Conservation (phyloP, 2,797 vertebrate genomes). For the Chiroxiphia lanceolata region DNA sequence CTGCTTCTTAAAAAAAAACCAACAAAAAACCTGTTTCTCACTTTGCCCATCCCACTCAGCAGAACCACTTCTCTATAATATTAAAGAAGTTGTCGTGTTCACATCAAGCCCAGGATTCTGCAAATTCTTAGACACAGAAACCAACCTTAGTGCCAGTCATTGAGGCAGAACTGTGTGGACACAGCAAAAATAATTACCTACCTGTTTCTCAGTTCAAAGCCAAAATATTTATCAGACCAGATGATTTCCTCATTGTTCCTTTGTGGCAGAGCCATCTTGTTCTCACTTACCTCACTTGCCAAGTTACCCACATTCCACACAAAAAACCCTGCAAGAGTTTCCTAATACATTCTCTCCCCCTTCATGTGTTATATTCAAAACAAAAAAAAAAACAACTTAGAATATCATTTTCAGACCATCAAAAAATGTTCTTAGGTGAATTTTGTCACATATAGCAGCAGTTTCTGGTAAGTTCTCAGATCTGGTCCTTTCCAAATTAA, state of each 20-base stretch:
- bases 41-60: neutral
- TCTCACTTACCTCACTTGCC: neutral
- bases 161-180: neutral
- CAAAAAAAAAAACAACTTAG: neutral
- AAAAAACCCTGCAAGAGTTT: neutral
- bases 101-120: neutral
- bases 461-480: neutral
- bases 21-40: neutral
- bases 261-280: neutral
- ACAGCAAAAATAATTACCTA: neutral
- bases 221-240: neutral
- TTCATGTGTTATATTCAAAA: fast-evolving
- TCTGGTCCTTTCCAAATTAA: neutral
- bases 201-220: neutral
- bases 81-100: neutral
- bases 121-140: neutral
- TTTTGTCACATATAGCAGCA: neutral
- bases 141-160: neutral
- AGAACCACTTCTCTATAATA: neutral
- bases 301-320: neutral
- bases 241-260: neutral
- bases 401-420: neutral
- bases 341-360: neutral
- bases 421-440: neutral
- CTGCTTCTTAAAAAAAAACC: neutral